Conservation (phyloP, 2,888 invertebrate species). For the Ectropis crepuscularia region DNA sequence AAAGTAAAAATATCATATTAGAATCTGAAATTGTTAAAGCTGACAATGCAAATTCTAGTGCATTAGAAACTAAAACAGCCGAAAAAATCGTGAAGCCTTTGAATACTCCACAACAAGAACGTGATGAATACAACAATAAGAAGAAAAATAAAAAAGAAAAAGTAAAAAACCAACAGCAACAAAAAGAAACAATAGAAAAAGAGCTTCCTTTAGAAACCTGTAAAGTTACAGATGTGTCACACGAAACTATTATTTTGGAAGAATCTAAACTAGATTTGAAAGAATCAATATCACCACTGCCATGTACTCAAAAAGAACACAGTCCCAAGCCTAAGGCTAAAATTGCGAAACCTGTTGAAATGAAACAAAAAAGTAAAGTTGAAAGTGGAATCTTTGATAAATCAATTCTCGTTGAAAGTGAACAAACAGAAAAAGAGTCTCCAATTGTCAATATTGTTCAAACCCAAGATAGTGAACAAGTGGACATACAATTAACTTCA, state of each 20-base stretch:
- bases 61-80: no score
- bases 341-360: slow-evolving; percentile 72
- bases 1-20: no score
- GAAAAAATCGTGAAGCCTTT: no score
- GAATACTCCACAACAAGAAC: no score
- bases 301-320: slow-evolving; percentile 34
- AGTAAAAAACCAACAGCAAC: slow-evolving; percentile 31
- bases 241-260: not conserved
- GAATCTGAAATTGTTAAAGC: no score
- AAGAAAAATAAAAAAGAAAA: slow-evolving; percentile 55
- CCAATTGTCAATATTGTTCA: not conserved
- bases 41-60: no score
- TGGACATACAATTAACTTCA: not conserved
- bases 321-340: slow-evolving; percentile 62
- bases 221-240: slow-evolving; percentile 11
- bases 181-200: slow-evolving; percentile 22
- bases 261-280: slow-evolving; percentile 16
- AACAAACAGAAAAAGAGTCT: slow-evolving; percentile 23
- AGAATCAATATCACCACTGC: not conserved
- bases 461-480: slow-evolving; percentile 2
- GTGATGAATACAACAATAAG: slow-evolving; percentile 43
- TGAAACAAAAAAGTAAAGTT: slow-evolving; percentile 59
- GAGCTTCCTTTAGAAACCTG: slow-evolving; percentile 22
- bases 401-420: slow-evolving; percentile 9
- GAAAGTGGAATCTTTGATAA: slow-evolving; percentile 26